phyloP scores from a whole-genome alignment of 2,888 invertebrate genomes.

The Keiferia lycopersicella region DNA sequence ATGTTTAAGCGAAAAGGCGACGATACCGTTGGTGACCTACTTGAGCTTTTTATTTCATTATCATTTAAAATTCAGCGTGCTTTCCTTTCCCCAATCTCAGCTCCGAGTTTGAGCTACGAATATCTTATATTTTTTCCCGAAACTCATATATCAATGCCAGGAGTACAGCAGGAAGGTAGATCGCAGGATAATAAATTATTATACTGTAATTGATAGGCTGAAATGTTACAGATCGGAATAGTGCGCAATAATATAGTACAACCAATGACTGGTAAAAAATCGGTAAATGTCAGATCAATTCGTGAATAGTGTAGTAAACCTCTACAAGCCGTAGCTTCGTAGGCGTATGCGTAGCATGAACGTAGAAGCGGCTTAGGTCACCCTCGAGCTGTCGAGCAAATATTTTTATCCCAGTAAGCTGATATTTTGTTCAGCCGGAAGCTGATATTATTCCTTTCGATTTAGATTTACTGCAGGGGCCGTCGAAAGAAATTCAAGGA shows the following conservation, averaged over 20 bases:
- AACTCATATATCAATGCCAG: slow-evolving; percentile 8
- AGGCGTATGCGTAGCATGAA: too few species aligned
- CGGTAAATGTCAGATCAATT: neutral
- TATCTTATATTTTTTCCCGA: neutral
- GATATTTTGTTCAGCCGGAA: neutral
- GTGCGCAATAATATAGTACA: neutral
- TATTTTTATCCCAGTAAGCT: slow-evolving; percentile 4
- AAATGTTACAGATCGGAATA: neutral
- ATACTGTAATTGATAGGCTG: slow-evolving; percentile 4
- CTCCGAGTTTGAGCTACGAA: neutral
- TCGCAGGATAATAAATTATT: neutral
- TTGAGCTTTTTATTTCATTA: slow-evolving; percentile 5
- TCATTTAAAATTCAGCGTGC: slow-evolving; percentile 14
- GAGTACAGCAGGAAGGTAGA: slow-evolving; percentile 11
- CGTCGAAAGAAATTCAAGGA: neutral
- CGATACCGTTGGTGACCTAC: slow-evolving; percentile 9
- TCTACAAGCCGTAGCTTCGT: neutral
- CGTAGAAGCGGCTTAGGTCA: slow-evolving; percentile 5
- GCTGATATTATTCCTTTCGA: slow-evolving; percentile 11
- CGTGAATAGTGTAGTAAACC: neutral
- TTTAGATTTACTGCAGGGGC: slow-evolving; percentile 11
- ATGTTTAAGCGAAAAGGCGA: neutral
- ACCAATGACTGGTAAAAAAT: neutral
- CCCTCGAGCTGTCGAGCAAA: neutral
- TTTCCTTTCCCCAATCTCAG: slow-evolving; percentile 12